Evolutionary conservation across 1,140 invertebrate genomes (phyloP).

Genomic region (Carposina sasakii): DNA sequence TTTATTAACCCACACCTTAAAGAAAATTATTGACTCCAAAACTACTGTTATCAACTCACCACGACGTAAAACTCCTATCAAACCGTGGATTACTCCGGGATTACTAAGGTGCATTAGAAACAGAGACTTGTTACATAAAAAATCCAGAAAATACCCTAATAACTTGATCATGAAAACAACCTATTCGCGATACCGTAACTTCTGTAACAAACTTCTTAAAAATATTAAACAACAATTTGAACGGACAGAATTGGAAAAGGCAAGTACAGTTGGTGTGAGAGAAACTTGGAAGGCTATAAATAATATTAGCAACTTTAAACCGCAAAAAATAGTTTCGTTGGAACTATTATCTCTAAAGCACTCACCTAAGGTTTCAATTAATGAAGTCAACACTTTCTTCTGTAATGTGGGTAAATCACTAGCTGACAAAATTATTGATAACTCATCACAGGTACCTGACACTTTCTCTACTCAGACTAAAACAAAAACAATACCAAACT

Average conservation of each 20-base stretch:
- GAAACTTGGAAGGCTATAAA: slow-evolving; percentile 18
- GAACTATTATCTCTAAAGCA: background rate
- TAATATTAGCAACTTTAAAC: background rate
- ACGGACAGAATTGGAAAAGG: slow-evolving; percentile 4
- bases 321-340: background rate
- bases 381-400: background rate
- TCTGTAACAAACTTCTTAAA: slow-evolving; percentile 14
- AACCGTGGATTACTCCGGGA: slow-evolving; percentile 20
- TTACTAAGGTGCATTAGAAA: slow-evolving; percentile 17
- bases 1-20: background rate
- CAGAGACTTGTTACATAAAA: slow-evolving; percentile 18
- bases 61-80: slow-evolving; percentile 1
- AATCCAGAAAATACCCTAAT: slow-evolving; percentile 12
- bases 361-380: background rate
- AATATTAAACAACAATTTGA: slow-evolving; percentile 13
- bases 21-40: background rate
- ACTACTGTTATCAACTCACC: background rate
- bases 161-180: slow-evolving; percentile 12
- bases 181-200: slow-evolving; percentile 19
- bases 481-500: background rate
- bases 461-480: background rate
- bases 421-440: background rate
- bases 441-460: background rate
- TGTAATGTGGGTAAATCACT: background rate
- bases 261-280: slow-evolving; percentile 13